phyloP scores from a whole-genome alignment of 2,797 vertebrate species.

The Numenius phaeopus region DNA sequence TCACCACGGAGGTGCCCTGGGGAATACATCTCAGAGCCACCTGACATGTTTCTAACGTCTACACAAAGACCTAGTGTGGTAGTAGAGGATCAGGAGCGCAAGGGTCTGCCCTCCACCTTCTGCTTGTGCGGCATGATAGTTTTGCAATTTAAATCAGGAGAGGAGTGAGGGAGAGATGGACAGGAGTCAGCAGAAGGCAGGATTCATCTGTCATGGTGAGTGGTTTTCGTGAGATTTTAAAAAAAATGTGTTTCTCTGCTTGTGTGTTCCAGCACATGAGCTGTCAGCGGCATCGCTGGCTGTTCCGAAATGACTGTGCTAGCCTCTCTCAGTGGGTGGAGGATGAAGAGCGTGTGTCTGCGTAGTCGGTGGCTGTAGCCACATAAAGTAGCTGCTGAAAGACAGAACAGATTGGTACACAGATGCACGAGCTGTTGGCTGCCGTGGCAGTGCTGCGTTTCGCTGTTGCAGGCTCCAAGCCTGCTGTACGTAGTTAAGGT shows the following conservation, averaged over 20 bases:
- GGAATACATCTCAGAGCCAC: not conserved
- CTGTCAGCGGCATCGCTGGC: not conserved
- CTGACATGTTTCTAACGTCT: rapidly evolving
- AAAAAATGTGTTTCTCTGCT: not conserved
- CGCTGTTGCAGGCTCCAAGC: not conserved
- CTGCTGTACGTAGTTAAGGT: not conserved
- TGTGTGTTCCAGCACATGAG: not conserved
- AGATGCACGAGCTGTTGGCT: not conserved
- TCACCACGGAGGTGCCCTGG: rapidly evolving
- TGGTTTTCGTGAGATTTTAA: not conserved
- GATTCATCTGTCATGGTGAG: not conserved
- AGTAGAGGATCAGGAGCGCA: too few species aligned
- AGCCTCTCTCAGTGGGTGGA: not conserved
- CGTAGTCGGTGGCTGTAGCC: not conserved
- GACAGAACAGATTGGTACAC: not conserved
- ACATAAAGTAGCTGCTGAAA: not conserved
- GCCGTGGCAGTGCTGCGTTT: not conserved
- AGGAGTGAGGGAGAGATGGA: not conserved
- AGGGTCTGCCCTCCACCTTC: not conserved
- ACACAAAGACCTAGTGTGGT: too few species aligned
- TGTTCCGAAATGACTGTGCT: not conserved
- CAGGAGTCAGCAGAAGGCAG: not conserved
- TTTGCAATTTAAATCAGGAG: not conserved
- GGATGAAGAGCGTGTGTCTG: not conserved
- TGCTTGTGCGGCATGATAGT: not conserved